These are phyloP conservation scores for Trimorus sp. DNA, from an alignment of 2,888 invertebrate species.

Conservation along the genomic window DNA sequence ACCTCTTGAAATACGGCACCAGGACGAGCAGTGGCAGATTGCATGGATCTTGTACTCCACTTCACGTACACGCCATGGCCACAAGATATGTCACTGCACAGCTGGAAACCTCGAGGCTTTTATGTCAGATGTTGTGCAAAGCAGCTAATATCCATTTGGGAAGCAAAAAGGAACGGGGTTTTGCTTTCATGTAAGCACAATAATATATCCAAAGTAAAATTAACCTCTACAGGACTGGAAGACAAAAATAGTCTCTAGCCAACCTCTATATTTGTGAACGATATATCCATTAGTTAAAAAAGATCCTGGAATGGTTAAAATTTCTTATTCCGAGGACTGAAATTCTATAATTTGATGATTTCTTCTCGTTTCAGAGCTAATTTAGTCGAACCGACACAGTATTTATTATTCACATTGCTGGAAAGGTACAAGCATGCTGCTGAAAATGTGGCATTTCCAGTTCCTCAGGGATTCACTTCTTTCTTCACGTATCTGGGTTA, in stretches of 20 bases:
- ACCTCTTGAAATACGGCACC: slow-evolving; percentile 87
- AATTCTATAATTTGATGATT: neutral
- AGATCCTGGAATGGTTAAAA: too few species aligned
- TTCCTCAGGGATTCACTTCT: slow-evolving; percentile 93
- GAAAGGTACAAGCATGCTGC: slow-evolving; percentile 92
- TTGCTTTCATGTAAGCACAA: slow-evolving; percentile 89
- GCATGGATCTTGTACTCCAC: slow-evolving; percentile 83
- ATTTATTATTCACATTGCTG: slow-evolving; percentile 88
- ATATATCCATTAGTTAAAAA: too few species aligned
- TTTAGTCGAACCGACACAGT: slow-evolving; percentile 87
- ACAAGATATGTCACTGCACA: slow-evolving; percentile 92
- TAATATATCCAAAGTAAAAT: too few species aligned
- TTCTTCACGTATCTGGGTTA: slow-evolving; percentile 94
- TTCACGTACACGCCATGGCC: slow-evolving; percentile 90
- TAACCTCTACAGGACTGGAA: too few species aligned
- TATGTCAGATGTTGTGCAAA: slow-evolving; percentile 89
- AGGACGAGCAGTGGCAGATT: slow-evolving; percentile 55
- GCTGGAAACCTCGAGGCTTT: slow-evolving; percentile 89
- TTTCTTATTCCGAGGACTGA: neutral
- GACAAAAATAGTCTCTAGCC: too few species aligned
- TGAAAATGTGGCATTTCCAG: slow-evolving; percentile 90
- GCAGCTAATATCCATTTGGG: slow-evolving; percentile 87
- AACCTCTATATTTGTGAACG: too few species aligned
- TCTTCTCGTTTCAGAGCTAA: slow-evolving; percentile 86
- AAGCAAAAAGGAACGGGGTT: slow-evolving; percentile 88